Evolutionary conservation across 2,113 vertebrate species (phyloP), one percentile per base, ranked within the genome.

Genomic region (Clarias gariepinus): DNA sequence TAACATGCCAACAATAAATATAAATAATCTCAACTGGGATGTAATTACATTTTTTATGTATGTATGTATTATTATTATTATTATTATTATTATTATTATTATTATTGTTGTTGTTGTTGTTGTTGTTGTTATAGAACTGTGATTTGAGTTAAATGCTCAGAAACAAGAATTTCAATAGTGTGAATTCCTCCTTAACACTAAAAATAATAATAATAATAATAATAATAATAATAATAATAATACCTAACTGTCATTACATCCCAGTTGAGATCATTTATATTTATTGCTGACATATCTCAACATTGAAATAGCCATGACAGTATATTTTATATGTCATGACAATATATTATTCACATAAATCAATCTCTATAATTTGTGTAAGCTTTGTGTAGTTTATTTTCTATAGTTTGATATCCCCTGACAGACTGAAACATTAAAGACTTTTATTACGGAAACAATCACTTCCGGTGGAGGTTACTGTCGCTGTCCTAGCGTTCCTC

Each of bases 391-490:
- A 15, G n/a, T n/a, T 15, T 52, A 73, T 76, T 52, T 25, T 25
- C 47, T 47, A 47, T 23, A 47, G 8, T 21, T 9, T 19, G 16
- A 33, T 15, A 21, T 41, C 4, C 23, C 12, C 1, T 1, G 4
- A 76, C 1, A 25, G 30, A 25, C 7, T 19, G 1, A n/a, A 66
- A 53, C 57, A 58, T 4, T 5, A 41, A 36, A 25, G 84, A 85
- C 89, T 81, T 88, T 88, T 90, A 88, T 90, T 88, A 47, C 76
- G 84, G 52, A 84, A 73, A 28, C 7, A 73, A 33, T 33, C 8
- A 18, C 41, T 74, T 66, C 61, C 86, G 25, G 87, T 53, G 36
- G 11, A 36, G 55, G 58, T 79, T 68, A 23, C 60, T 47, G 86
- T 81, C 58, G 55, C 81, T 85, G 52, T 66, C 68, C 33, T 81